Conservation (phyloP, 2,797 vertebrate genomes). For the Neomorphus geoffroyi region DNA sequence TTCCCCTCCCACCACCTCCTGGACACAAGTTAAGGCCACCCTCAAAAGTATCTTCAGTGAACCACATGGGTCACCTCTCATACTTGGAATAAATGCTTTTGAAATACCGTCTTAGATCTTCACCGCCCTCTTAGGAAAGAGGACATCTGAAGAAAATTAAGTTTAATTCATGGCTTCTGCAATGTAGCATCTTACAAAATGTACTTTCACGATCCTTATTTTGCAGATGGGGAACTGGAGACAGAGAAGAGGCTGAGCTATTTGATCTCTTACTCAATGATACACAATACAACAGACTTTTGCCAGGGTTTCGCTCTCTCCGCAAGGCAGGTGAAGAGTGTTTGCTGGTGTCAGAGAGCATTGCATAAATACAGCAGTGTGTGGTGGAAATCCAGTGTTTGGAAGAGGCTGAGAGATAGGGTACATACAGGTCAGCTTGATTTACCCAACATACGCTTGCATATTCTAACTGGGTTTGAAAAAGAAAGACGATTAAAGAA, state of each 20-base stretch:
- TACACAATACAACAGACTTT: background rate
- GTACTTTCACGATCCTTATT: background rate
- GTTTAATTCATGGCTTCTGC: background rate
- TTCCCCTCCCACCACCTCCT: background rate
- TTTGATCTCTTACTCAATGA: background rate
- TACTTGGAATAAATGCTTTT: background rate
- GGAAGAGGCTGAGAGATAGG: background rate
- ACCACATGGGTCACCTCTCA: accelerated
- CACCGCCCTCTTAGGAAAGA: background rate
- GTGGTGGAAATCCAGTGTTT: background rate
- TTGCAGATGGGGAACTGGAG: background rate
- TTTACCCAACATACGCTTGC: background rate
- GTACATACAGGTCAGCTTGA: accelerated
- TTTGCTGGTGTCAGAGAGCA: background rate
- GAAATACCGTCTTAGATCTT: background rate
- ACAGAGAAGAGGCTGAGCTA: background rate
- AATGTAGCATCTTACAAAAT: background rate
- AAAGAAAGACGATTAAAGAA: background rate
- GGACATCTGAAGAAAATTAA: background rate
- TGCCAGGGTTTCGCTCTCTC: background rate
- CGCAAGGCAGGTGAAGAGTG: background rate
- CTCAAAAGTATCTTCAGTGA: background rate
- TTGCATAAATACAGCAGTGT: background rate
- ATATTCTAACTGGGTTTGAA: background rate
- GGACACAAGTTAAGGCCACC: background rate